Conservation (phyloP, 2,888 invertebrate genomes). For the Cerceris rybyensis region DNA sequence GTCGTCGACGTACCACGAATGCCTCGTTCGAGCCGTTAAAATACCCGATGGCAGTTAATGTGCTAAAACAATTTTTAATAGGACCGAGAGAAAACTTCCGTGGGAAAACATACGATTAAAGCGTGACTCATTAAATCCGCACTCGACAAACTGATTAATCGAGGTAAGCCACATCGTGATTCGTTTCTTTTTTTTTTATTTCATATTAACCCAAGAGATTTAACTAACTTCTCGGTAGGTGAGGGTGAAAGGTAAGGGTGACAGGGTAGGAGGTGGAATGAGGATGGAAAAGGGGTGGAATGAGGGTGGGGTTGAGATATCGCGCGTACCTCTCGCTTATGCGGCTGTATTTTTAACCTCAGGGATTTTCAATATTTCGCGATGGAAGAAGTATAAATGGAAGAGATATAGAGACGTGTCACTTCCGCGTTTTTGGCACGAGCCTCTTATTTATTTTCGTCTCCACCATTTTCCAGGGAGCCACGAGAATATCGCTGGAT, state of each 20-base stretch:
- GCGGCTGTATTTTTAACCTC: slow-evolving; percentile 35
- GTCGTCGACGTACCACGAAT: no score
- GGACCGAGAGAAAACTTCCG: neutral
- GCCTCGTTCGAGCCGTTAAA: neutral
- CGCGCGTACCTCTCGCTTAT: neutral
- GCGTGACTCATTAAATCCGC: neutral
- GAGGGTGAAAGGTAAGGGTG: neutral
- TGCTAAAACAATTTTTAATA: neutral
- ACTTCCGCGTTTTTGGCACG: slow-evolving; percentile 42
- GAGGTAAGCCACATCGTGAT: slow-evolving; percentile 27
- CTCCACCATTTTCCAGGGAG: slow-evolving; percentile 20
- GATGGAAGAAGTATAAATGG: slow-evolving; percentile 42
- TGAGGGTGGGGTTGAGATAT: no score
- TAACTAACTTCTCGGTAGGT: slow-evolving; percentile 33
- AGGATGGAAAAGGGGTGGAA: no score
- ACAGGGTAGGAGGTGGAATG: no score
- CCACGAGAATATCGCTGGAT: neutral
- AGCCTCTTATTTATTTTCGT: slow-evolving; percentile 41
- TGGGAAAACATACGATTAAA: neutral
- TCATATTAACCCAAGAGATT: slow-evolving; percentile 20
- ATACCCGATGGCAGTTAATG: neutral
- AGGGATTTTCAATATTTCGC: slow-evolving; percentile 35
- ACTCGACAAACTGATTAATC: slow-evolving; percentile 30
- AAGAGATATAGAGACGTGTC: slow-evolving; percentile 29
- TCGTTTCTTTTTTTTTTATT: slow-evolving; percentile 9